Percentiles rank a stretch among this genome's conserved stretches.
Conservation (phyloP, 2,888 invertebrate species). For the Oegoconia quadripuncta region DNA sequence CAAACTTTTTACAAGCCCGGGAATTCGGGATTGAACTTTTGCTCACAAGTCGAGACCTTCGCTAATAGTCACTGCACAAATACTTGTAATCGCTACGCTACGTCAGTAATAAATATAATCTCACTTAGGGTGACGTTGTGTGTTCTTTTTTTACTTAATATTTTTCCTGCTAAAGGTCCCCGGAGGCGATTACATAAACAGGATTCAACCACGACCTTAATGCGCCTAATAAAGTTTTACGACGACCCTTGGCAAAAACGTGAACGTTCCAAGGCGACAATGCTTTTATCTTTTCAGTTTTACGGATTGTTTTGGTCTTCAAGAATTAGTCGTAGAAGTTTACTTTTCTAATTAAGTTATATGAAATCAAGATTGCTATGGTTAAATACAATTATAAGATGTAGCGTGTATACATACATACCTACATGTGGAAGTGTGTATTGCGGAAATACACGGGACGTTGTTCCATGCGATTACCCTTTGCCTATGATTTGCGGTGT, state of each 20-base stretch:
- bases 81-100: not conserved
- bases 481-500: too few species aligned
- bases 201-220: slow-evolving; percentile 78
- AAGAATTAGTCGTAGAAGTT: slow-evolving; percentile 55
- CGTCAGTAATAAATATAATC: slow-evolving; percentile 52
- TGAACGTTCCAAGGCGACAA: slow-evolving; percentile 75
- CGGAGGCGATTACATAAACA: slow-evolving; percentile 77
- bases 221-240: slow-evolving; percentile 78
- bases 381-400: too few species aligned
- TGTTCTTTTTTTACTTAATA: slow-evolving; percentile 76
- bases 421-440: not conserved
- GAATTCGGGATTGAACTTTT: slow-evolving; percentile 6
- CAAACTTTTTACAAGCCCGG: slow-evolving; percentile 2
- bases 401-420: not conserved
- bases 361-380: not conserved
- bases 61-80: not conserved
- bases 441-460: not conserved
- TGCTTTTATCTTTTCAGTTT: slow-evolving; percentile 75
- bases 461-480: too few species aligned
- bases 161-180: slow-evolving; percentile 74
- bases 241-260: slow-evolving; percentile 75
- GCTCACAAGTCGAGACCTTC: slow-evolving; percentile 4
- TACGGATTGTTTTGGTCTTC: slow-evolving; percentile 70
- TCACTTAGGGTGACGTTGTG: slow-evolving; percentile 63
- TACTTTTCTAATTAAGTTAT: slow-evolving; percentile 1